These are phyloP conservation scores for Halcyon badia DNA, from an alignment of 2,797 vertebrate species.

Conservation along the genomic window DNA sequence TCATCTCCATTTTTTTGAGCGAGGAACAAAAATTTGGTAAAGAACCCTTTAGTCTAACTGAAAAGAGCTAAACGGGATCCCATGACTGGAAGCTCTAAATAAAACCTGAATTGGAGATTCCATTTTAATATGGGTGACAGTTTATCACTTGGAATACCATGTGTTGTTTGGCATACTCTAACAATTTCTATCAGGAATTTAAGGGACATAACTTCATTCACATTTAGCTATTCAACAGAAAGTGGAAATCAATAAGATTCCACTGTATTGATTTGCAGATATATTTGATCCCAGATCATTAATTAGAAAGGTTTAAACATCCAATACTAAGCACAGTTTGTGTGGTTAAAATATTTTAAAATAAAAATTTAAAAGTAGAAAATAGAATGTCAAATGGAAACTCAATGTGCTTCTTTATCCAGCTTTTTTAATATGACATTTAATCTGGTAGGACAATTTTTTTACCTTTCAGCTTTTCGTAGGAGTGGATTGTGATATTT, in stretches of 20 bases:
- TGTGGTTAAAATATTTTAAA: neutral
- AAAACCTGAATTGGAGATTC: neutral
- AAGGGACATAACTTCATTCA: neutral
- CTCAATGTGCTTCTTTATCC: neutral
- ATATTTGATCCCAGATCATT: neutral
- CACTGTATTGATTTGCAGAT: neutral
- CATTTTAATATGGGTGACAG: neutral
- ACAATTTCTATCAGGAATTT: neutral
- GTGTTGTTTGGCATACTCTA: neutral
- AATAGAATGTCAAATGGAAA: neutral
- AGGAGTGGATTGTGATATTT: neutral
- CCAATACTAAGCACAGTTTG: neutral
- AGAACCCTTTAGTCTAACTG: neutral
- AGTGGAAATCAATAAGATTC: neutral
- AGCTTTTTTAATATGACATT: neutral
- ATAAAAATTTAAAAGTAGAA: neutral
- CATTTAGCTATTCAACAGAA: neutral
- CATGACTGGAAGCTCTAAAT: neutral
- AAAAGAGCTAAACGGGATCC: neutral
- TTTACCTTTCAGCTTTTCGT: slow-evolving; percentile 8
- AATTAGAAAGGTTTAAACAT: neutral
- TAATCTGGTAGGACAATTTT: neutral
- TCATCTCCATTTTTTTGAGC: neutral
- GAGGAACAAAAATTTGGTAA: neutral
- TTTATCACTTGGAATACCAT: neutral